phyloP scores from a whole-genome alignment of 2,113 vertebrate genomes.

The Platycercus adscitus region DNA sequence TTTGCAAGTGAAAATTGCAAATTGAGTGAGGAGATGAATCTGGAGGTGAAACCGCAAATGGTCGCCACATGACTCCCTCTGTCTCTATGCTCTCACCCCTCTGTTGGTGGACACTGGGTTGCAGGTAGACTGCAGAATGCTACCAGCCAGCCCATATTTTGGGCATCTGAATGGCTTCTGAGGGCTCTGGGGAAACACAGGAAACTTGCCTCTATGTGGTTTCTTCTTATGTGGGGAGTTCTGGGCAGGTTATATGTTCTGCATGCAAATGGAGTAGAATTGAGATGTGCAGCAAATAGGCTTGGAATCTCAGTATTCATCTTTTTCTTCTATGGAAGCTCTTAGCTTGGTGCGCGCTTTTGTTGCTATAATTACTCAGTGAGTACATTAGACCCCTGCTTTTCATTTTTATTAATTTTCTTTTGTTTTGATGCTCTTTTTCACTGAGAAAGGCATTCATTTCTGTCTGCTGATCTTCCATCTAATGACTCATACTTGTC shows the following conservation, averaged over 20 bases:
- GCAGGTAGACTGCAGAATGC: not conserved
- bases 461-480: not conserved
- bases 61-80: accelerated
- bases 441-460: not conserved
- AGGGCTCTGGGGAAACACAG: not conserved
- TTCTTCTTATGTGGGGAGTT: accelerated
- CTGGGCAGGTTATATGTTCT: not conserved
- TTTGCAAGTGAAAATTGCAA: not conserved
- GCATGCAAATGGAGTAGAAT: not conserved
- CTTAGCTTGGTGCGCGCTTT: not conserved
- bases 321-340: not conserved
- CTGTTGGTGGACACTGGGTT: too few species aligned
- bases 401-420: not conserved
- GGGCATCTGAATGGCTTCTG: not conserved
- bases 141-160: not conserved
- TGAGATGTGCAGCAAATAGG: not conserved
- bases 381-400: not conserved
- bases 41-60: not conserved
- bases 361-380: not conserved
- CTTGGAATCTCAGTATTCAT: not conserved
- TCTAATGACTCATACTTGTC: not conserved
- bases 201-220: not conserved
- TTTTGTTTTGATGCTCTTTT: not conserved
- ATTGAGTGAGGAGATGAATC: not conserved
- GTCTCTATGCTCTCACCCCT: accelerated